Conservation (phyloP, 2,888 invertebrate species). For the Lamproptera curius region DNA sequence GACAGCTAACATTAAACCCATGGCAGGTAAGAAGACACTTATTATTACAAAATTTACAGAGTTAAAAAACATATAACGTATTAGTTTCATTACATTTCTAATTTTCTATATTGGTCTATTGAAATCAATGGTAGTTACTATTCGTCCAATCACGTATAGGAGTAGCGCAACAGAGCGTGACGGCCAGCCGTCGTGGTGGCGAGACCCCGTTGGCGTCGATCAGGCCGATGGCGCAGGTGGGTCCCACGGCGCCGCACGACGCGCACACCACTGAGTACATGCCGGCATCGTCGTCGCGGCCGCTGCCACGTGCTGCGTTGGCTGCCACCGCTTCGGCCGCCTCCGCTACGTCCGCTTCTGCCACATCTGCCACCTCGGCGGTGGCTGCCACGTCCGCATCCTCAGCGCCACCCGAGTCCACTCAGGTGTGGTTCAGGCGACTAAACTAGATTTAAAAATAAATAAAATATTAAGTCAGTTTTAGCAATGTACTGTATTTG, state of each 20-base stretch:
- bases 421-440: no score
- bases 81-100: no score
- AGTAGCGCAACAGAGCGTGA: slow-evolving; percentile 67
- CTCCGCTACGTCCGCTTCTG: slow-evolving; percentile 75
- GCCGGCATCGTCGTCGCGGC: slow-evolving; percentile 87
- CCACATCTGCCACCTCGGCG: slow-evolving; percentile 60
- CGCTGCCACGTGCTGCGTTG: slow-evolving; percentile 79
- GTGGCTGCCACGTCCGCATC: slow-evolving; percentile 82
- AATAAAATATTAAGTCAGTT: no score
- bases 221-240: slow-evolving; percentile 90
- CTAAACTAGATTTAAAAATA: no score
- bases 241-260: slow-evolving; percentile 85
- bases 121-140: no score
- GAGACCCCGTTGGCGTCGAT: slow-evolving; percentile 94
- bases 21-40: slow-evolving; percentile 84
- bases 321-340: slow-evolving; percentile 80
- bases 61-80: no score
- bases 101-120: no score
- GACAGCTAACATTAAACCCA: slow-evolving; percentile 96
- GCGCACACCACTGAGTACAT: slow-evolving; percentile 86
- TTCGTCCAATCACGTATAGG: slow-evolving; percentile 37
- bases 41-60: no score
- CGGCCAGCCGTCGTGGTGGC: slow-evolving; percentile 82
- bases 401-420: slow-evolving; percentile 74
- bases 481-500: no score